Conservation (phyloP, 2,797 vertebrate genomes). For the Acanthiza pusilla region DNA sequence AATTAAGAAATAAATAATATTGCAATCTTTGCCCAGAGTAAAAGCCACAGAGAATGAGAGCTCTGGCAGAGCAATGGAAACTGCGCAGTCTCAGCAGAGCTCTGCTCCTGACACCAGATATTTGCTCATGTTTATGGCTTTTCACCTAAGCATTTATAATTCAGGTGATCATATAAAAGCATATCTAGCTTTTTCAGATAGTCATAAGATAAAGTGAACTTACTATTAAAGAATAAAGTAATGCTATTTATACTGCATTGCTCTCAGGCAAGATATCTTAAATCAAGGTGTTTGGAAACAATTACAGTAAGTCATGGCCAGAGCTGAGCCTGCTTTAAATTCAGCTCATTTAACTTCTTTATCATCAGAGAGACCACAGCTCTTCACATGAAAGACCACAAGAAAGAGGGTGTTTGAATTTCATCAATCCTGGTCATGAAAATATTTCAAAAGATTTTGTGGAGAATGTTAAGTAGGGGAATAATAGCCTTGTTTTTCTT, state of each 20-base stretch:
- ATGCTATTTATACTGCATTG: not conserved
- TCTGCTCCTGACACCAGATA: not conserved
- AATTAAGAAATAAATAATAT: not conserved
- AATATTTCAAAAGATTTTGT: not conserved
- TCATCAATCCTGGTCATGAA: slow-evolving; percentile 11
- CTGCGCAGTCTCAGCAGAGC: not conserved
- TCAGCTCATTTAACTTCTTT: not conserved
- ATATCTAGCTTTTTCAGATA: not conserved
- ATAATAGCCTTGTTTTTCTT: slow-evolving; percentile 6
- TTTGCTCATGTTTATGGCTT: not conserved
- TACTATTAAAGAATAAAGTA: not conserved
- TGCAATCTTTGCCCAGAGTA: not conserved
- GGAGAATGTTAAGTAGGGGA: not conserved
- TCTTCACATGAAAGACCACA: not conserved
- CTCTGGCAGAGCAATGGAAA: not conserved
- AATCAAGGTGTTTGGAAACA: not conserved
- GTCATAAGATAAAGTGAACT: not conserved
- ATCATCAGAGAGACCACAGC: not conserved
- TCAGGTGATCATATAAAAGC: not conserved
- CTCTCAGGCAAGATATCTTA: not conserved
- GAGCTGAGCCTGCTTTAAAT: not conserved
- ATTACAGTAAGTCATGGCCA: not conserved
- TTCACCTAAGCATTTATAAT: not conserved
- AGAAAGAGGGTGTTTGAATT: slow-evolving; percentile 6
- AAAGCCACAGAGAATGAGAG: not conserved